A percentile compares a stretch with the other conserved stretches of the same genome.
Evolutionary conservation across 2,797 vertebrate species (phyloP).

Genomic region (Masticophis lateralis): DNA sequence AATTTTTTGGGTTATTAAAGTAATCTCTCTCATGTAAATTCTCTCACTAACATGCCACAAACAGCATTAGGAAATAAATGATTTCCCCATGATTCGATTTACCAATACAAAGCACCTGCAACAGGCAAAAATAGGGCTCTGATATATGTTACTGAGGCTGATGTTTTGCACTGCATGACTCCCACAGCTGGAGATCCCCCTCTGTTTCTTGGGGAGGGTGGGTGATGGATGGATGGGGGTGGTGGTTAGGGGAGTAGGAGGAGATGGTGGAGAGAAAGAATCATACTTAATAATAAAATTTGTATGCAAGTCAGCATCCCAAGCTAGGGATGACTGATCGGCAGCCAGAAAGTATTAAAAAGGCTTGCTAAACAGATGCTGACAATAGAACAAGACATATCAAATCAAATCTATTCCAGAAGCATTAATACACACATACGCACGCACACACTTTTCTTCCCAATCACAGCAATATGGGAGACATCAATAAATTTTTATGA

Average conservation of each 20-base stretch:
- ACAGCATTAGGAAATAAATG: constrained; percentile 86
- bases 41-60: constrained; percentile 75
- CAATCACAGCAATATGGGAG: constrained; percentile 67
- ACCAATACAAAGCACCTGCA: constrained; percentile 81
- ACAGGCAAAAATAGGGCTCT: constrained; percentile 78
- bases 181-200: constrained; percentile 57
- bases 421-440: constrained; percentile 78
- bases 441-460: constrained; percentile 60
- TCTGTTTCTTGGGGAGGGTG: constrained; percentile 53
- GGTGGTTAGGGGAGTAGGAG: constrained; percentile 34
- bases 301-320: constrained; percentile 80
- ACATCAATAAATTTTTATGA: constrained; percentile 78
- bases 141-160: constrained; percentile 87
- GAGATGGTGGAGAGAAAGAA: constrained; percentile 57
- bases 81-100: constrained; percentile 89
- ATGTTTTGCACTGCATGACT: constrained; percentile 67
- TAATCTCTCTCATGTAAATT: constrained; percentile 89
- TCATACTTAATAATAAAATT: constrained; percentile 83
- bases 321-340: constrained; percentile 88
- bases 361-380: constrained; percentile 82
- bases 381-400: constrained; percentile 88
- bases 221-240: constrained; percentile 55
- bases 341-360: constrained; percentile 88
- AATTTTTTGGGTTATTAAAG: constrained; percentile 91
- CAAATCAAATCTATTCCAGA: constrained; percentile 86